Conservation (phyloP, 2,113 vertebrate species). For the Upupa epops region DNA sequence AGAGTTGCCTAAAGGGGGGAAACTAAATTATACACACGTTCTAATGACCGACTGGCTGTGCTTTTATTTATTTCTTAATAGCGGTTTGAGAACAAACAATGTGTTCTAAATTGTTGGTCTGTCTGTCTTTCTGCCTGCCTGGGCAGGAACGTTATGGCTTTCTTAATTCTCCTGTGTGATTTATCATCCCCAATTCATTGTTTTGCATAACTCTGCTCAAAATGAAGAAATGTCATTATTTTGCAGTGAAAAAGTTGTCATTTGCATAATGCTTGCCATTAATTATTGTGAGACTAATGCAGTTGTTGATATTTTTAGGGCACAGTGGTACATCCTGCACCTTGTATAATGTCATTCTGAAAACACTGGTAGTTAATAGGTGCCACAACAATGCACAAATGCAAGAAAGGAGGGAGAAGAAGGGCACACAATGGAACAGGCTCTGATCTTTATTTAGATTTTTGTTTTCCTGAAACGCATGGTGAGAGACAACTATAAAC, state of each 20-base stretch:
- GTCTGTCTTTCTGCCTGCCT: conserved; percentile 82
- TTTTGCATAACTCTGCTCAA: conserved; percentile 86
- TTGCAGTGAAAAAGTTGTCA: conserved; percentile 85
- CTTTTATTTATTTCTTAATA: conserved; percentile 78
- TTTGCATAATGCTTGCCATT: conserved; percentile 89
- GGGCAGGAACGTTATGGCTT: conserved; percentile 79
- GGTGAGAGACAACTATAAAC: conserved; percentile 73
- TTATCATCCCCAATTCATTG: conserved; percentile 85
- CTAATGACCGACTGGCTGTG: conserved; percentile 77
- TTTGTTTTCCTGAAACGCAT: conserved; percentile 68
- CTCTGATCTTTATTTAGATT: conserved; percentile 79
- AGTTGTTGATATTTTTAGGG: conserved; percentile 88
- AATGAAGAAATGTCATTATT: conserved; percentile 89
- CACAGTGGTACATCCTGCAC: conserved; percentile 83
- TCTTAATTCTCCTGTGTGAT: conserved; percentile 81
- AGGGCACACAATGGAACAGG: conserved; percentile 74
- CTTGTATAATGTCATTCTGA: conserved; percentile 83
- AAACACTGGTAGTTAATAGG: conserved; percentile 82
- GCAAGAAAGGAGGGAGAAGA: conserved; percentile 71
- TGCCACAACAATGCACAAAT: conserved; percentile 80
- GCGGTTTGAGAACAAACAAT: conserved; percentile 77
- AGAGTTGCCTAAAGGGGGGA: conserved; percentile 76
- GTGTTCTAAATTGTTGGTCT: conserved; percentile 80
- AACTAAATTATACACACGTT: conserved; percentile 75
- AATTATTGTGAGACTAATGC: conserved; percentile 87